Conservation (phyloP, 2,113 vertebrate species). For the Gopherus evgoodei region DNA sequence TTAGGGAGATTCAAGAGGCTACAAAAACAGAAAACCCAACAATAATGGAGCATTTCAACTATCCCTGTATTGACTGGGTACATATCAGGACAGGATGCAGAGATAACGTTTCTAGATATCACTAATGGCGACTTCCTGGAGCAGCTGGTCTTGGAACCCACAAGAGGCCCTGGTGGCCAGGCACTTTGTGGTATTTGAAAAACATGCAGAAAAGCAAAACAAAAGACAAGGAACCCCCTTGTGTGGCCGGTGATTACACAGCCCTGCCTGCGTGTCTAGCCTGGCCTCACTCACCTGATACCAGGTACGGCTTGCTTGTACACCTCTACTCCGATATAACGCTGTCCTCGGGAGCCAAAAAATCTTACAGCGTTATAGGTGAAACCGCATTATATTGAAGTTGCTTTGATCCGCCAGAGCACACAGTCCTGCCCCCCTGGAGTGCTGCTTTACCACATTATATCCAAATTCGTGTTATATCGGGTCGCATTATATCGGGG, state of each 20-base stretch:
- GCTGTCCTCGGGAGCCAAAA: too few relatives aligned
- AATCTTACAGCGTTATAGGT: too few relatives aligned
- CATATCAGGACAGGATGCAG: not conserved
- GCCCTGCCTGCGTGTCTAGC: not conserved
- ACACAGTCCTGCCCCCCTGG: too few relatives aligned
- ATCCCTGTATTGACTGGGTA: not conserved
- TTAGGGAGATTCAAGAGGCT: not conserved
- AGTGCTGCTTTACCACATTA: too few relatives aligned
- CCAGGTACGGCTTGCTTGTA: too few relatives aligned
- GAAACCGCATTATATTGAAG: too few relatives aligned
- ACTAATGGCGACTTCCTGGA: not conserved
- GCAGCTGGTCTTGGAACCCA: not conserved
- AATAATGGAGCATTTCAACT: not conserved
- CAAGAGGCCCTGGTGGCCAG: not conserved
- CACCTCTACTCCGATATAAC: too few relatives aligned
- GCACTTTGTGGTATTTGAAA: not conserved
- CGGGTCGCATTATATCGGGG: too few relatives aligned
- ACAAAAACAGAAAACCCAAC: not conserved
- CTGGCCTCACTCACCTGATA: too few relatives aligned
- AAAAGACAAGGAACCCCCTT: not conserved
- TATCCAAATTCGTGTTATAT: too few relatives aligned
- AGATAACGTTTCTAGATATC: not conserved
- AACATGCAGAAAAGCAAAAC: not conserved
- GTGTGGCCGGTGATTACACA: rapidly evolving
- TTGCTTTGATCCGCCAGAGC: too few relatives aligned